Conservation (phyloP, 2,888 invertebrate genomes). For the Listrodromus nycthemerus region DNA sequence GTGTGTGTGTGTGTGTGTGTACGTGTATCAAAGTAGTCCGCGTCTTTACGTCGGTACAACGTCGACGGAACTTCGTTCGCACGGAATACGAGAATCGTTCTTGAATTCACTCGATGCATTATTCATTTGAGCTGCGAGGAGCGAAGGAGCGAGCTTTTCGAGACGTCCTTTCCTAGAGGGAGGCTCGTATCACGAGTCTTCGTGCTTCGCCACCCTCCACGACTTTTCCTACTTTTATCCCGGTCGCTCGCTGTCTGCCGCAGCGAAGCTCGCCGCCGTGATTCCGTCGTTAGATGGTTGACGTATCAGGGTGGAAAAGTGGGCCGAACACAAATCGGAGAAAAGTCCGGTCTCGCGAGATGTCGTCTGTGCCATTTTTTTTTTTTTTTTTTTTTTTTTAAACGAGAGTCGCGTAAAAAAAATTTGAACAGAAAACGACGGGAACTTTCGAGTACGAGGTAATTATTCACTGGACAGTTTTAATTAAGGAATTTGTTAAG, state of each 20-base stretch:
- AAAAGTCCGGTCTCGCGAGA: slow-evolving; percentile 1
- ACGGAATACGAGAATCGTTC: slow-evolving; percentile 67
- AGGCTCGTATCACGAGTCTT: slow-evolving; percentile 48
- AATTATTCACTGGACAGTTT: background rate
- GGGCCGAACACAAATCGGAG: slow-evolving; percentile 29
- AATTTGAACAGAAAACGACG: background rate
- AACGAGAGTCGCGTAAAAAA: background rate
- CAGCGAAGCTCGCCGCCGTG: background rate
- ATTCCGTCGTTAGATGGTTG: slow-evolving; percentile 28
- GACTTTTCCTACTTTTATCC: background rate
- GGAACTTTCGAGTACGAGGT: background rate
- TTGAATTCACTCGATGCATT: slow-evolving; percentile 68
- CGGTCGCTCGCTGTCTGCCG: background rate
- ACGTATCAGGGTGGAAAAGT: slow-evolving; percentile 44
- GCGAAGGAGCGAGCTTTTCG: slow-evolving; percentile 24
- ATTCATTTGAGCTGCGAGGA: slow-evolving; percentile 63
- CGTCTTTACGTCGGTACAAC: slow-evolving; percentile 20
- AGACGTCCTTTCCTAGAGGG: slow-evolving; percentile 42
- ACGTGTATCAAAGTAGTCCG: slow-evolving; percentile 20
- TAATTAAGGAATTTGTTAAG: background rate
- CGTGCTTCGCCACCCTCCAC: slow-evolving; percentile 40
- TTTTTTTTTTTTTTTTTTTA: no score
- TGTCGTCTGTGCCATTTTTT: background rate
- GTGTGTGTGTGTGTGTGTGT: background rate
- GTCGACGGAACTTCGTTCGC: slow-evolving; percentile 52